phyloP scores from a whole-genome alignment of 2,888 invertebrate species.

The Ephialtes manifestator region DNA sequence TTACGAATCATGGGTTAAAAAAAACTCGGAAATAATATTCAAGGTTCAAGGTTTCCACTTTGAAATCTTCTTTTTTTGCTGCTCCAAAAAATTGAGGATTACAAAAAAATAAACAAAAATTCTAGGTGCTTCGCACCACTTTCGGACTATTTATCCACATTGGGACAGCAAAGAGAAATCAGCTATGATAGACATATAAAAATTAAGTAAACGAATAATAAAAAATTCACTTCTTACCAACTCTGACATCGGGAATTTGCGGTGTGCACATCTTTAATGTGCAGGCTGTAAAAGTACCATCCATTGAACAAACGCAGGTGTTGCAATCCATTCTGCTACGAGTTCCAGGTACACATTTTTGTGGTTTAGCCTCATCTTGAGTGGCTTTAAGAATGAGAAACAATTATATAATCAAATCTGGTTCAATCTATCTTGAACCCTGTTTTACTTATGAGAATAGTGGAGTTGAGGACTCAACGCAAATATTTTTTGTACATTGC shows the following conservation, averaged over 20 bases:
- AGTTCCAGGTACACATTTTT: conserved; percentile 85
- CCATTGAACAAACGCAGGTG: conserved; percentile 82
- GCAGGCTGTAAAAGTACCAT: neutral
- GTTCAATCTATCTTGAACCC: too few relatives aligned
- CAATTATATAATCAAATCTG: neutral
- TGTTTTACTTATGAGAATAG: too few relatives aligned
- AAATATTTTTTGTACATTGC: too few relatives aligned
- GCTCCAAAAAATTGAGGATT: too few relatives aligned
- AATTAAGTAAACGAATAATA: neutral
- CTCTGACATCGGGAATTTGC: too few relatives aligned
- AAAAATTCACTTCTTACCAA: neutral
- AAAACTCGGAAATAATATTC: too few relatives aligned
- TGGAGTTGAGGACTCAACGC: too few relatives aligned
- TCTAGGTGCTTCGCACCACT: too few relatives aligned
- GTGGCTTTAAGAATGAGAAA: conserved; percentile 20
- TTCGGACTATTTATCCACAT: neutral
- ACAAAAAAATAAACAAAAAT: too few relatives aligned
- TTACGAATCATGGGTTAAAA: too few relatives aligned
- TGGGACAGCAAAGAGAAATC: neutral
- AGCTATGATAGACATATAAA: neutral
- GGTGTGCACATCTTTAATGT: neutral
- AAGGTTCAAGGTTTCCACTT: too few relatives aligned
- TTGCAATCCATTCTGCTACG: conserved; percentile 87
- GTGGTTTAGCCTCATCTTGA: neutral
- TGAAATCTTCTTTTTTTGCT: too few relatives aligned